Evolutionary conservation across 2,888 invertebrate genomes (phyloP), one percentile per base, ranked within the genome.

Genomic region (Eugnorisma glareosa): DNA sequence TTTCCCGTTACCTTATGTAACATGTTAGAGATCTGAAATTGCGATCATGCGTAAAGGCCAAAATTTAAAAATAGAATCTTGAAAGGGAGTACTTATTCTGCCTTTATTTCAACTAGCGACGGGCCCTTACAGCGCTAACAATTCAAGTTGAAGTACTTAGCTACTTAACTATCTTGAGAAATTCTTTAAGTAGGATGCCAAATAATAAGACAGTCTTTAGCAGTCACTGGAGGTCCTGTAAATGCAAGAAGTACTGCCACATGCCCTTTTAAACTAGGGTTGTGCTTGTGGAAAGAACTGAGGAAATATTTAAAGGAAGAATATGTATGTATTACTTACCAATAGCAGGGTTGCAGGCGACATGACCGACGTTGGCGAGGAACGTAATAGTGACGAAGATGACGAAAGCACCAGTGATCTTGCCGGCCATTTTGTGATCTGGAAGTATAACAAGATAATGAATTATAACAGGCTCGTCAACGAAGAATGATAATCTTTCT

Each of bases 301-400:
- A 31, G 15, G 57, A 28, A 59, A 3, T 3, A 18, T 31, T 18
- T n/a, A 13, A n/a, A 35, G 31, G 21, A 35, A 21, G 35, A 61
- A 61, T 35, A 61, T 21, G 35, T 40, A n/a, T 40, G n/a, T 43
- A 24, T 2, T n/a, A 73, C 94, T 94, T 91, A 96, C 96, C 96
- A 71, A 96, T 96, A 73, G 96, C 96, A 37, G 96, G 96, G 82
- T 92, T 95, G 85, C 94, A 91, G 63, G 86, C 83, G 61, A 92
- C 93, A 73, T 86, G 76, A 24, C 90, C 92, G 48, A 94, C 87
- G 85, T 90, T 92, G 24, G 89, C 88, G 67, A 95, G 81, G 75
- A 94, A 86, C 7, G 91, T 91, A 73, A 91, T 85, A 68, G 93
- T 87, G 71, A 92, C 89, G 84, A 94, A 85, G 70, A 94, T 78